Evolutionary conservation across 2,113 vertebrate species (phyloP).

Genomic region (Salminus brasiliensis): DNA sequence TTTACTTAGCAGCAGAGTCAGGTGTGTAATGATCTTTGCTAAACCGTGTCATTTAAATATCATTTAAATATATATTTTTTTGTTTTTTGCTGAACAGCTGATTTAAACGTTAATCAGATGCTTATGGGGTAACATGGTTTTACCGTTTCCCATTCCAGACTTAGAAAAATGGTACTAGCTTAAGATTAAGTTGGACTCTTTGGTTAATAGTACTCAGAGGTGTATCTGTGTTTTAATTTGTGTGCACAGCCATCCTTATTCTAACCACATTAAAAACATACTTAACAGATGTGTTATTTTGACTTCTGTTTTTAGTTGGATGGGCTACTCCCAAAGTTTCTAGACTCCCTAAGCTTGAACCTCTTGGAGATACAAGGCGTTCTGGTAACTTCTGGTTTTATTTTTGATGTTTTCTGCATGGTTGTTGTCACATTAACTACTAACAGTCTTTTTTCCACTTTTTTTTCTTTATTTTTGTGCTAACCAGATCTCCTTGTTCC

Average conservation of each 20-base stretch:
- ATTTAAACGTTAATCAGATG: too few species aligned
- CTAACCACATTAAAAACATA: not conserved
- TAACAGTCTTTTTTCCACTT: conserved; percentile 17
- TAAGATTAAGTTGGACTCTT: too few species aligned
- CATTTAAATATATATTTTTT: too few species aligned
- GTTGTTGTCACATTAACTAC: not conserved
- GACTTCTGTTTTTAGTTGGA: conserved; percentile 70
- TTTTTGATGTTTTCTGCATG: conserved; percentile 32
- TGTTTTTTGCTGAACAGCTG: too few species aligned
- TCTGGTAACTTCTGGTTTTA: conserved; percentile 70
- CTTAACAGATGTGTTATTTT: conserved; percentile 7
- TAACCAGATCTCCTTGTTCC: conserved; percentile 1
- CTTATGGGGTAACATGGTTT: too few species aligned
- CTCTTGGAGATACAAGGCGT: conserved; percentile 71
- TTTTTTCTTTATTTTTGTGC: not conserved
- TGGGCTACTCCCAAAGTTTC: conserved; percentile 80
- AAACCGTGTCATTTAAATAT: too few species aligned
- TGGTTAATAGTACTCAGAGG: not conserved
- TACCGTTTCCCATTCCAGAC: too few species aligned
- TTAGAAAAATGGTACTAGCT: too few species aligned
- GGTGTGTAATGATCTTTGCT: too few species aligned
- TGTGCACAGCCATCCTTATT: not conserved
- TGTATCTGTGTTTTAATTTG: not conserved
- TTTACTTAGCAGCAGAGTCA: too few species aligned
- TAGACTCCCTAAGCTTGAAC: conserved; percentile 79